Evolutionary conservation across 2,797 vertebrate genomes (phyloP).

Genomic region (Pipistrellus pipistrellus): DNA sequence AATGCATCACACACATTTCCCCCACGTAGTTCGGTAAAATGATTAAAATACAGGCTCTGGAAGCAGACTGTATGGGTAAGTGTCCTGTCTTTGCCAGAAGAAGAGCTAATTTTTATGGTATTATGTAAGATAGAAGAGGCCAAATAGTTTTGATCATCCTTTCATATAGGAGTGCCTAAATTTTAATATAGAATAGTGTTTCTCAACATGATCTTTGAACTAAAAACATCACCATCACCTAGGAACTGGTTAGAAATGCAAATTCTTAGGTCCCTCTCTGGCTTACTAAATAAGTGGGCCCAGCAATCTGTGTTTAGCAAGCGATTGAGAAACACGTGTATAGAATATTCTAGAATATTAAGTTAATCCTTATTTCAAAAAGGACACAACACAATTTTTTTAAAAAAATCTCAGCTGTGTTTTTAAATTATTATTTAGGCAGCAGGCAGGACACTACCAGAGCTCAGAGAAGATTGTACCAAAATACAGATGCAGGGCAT

Average conservation of each 20-base stretch:
- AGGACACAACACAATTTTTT: neutral
- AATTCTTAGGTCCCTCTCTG: neutral
- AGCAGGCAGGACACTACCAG: neutral
- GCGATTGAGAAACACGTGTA: neutral
- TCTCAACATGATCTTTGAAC: neutral
- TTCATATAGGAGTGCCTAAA: neutral
- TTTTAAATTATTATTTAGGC: neutral
- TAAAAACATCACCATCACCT: neutral
- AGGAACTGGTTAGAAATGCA: neutral
- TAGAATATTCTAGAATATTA: slow-evolving; percentile 36
- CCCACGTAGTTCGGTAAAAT: neutral
- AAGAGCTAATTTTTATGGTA: neutral
- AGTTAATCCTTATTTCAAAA: neutral
- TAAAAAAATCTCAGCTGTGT: neutral
- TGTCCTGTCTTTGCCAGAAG: neutral
- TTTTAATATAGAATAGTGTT: neutral
- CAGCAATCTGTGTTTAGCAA: neutral
- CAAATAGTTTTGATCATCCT: neutral
- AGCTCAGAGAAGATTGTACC: neutral
- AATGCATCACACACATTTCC: neutral
- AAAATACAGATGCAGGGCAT: neutral
- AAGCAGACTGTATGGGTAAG: neutral
- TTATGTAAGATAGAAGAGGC: neutral
- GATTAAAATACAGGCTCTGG: neutral
- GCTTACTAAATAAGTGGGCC: neutral